Conservation (phyloP, 2,113 vertebrate genomes). For the Lophochroa leadbeateri region DNA sequence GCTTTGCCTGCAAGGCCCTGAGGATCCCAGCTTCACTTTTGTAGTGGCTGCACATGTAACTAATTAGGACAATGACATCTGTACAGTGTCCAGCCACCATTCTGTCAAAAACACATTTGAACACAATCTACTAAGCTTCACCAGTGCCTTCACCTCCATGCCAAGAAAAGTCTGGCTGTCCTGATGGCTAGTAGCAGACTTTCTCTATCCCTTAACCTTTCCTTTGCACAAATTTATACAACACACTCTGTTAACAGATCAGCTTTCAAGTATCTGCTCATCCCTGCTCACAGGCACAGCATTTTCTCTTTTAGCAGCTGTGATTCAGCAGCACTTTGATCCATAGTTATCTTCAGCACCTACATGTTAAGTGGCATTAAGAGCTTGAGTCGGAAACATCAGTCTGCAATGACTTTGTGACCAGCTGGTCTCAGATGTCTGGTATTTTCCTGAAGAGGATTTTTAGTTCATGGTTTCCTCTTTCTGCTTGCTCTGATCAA, state of each 20-base stretch:
- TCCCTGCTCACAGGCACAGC: neutral
- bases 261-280: neutral
- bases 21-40: neutral
- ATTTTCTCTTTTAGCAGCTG: conserved; percentile 5
- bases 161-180: neutral
- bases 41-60: neutral
- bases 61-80: neutral
- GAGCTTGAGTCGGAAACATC: neutral
- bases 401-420: neutral
- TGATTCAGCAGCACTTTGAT: conserved; percentile 26
- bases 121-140: neutral
- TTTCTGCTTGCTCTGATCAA: neutral
- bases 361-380: conserved; percentile 27
- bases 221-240: conserved; percentile 2
- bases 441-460: neutral
- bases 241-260: neutral
- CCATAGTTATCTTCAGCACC: neutral
- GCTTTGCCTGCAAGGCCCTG: neutral
- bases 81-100: neutral
- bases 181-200: neutral
- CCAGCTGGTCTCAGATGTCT: neutral
- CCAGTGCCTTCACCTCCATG: neutral
- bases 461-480: neutral
- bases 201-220: neutral
- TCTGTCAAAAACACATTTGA: neutral